Base-by-base conservation (phyloP, 2,113 vertebrate species). In the Bettongia penicillata region DNA sequence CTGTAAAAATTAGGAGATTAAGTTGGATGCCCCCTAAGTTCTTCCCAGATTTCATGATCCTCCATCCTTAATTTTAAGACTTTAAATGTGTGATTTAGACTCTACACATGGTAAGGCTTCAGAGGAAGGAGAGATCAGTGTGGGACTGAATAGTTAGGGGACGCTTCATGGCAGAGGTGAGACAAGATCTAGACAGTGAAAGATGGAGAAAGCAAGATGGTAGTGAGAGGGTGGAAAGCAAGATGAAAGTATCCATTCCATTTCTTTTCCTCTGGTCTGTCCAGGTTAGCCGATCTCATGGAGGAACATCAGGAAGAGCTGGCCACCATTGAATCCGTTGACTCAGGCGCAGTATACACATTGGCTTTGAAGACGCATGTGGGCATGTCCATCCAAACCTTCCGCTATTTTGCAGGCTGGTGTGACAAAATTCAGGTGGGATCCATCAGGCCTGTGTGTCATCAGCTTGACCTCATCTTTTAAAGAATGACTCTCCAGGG, bases 331-430 rank as follows among this genome's bases (percentile, higher is more conserved):
- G 99, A 99, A 93, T 97, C 99, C 77, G 95, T 99, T 0, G 99
- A 99, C 10, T 99, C 99, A 0, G 99, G 99, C 10, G 99, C 99
- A 3, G 99, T 99, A 94, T 99, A 99, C 97, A 99, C 99, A 0
- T 97, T 99, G 96, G 99, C 99, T 84, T 97, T 99, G 97, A 99
- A 99, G 98, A 99, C 99, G 1, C 99, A 99, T 0, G 97, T 99
- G 95, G 99, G 99, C 97, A 99, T 99, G 99, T 99, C 99, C 90
- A 98, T 99, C 53, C 99, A 99, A 98, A 99, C 99, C 57, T 99
- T 99, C 97, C 98, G 98, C 97, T 99, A 99, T 97, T 99, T 99
- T 0, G 99, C 99, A 55, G 99, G 99, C 97, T 99, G 99, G 99
- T 99, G 99, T 24, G 99, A 99, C 98, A 99, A 99, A 98, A 99